These are phyloP conservation scores for Oryzias javanicus DNA, from an alignment of 2,113 vertebrate species.

Conservation along the genomic window DNA sequence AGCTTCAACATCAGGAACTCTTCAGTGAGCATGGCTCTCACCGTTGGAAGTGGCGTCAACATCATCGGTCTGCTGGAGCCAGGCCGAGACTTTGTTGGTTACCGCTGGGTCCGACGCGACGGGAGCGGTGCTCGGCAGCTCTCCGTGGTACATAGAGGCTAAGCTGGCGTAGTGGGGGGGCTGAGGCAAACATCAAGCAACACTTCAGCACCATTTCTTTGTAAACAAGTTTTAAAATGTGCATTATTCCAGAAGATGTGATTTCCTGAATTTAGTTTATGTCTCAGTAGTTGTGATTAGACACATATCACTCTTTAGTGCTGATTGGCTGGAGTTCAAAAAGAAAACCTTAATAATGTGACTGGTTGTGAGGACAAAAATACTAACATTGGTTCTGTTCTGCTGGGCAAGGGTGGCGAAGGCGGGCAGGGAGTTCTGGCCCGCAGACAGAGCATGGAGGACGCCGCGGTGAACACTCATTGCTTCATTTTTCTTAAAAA, in stretches of 20 bases:
- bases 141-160: conserved; percentile 29
- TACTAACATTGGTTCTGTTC: conserved; percentile 61
- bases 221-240: too few species aligned
- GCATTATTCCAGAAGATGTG: too few species aligned
- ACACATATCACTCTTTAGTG: too few species aligned
- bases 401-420: conserved; percentile 54
- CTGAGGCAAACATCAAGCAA: conserved; percentile 5
- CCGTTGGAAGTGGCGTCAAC: conserved; percentile 84
- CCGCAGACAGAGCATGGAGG: conserved; percentile 67
- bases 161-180: conserved; percentile 60
- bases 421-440: conserved; percentile 42
- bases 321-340: too few species aligned
- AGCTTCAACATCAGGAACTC: background rate
- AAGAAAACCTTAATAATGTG: too few species aligned
- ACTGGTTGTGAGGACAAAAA: background rate
- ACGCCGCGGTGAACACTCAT: conserved; percentile 71
- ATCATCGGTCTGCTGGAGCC: conserved; percentile 87
- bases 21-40: conserved; percentile 31
- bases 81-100: conserved; percentile 81
- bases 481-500: conserved; percentile 76
- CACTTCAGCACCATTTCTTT: too few species aligned
- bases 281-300: too few species aligned
- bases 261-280: too few species aligned
- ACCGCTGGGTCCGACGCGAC: conserved; percentile 34
- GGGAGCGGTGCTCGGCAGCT: conserved; percentile 25